phyloP scores from a whole-genome alignment of 1,140 invertebrate species.

The Rhagoletis zephyria region DNA sequence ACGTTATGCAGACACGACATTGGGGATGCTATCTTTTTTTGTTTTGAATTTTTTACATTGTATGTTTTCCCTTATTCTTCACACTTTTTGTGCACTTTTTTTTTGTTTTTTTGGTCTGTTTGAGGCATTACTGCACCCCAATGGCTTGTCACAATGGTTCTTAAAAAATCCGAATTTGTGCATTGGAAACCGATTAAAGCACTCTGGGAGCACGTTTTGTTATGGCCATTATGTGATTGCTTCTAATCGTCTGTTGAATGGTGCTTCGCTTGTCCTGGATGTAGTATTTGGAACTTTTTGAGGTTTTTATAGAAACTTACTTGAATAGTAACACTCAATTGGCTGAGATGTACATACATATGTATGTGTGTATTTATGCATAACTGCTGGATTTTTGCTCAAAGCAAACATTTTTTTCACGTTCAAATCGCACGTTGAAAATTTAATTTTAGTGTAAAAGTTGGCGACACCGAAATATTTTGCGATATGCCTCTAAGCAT shows the following conservation, averaged over 20 bases:
- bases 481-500: no score
- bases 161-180: neutral
- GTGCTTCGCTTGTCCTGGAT: neutral
- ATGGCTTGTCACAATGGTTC: neutral
- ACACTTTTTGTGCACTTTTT: neutral
- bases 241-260: neutral
- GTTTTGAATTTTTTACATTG: neutral
- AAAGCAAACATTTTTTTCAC: no score
- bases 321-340: no score
- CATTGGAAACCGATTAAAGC: slow-evolving; percentile 25
- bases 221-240: neutral
- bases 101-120: neutral
- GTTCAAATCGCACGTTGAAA: no score
- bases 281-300: neutral
- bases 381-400: no score
- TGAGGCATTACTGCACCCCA: neutral
- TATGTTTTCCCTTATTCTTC: neutral
- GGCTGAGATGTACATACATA: no score
- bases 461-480: no score
- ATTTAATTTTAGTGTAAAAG: no score
- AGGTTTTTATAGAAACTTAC: no score
- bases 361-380: no score
- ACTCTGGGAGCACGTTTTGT: neutral
- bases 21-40: neutral
- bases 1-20: neutral